Base-by-base conservation (phyloP, 2,797 vertebrate genomes). In the Propithecus deckenii region DNA sequence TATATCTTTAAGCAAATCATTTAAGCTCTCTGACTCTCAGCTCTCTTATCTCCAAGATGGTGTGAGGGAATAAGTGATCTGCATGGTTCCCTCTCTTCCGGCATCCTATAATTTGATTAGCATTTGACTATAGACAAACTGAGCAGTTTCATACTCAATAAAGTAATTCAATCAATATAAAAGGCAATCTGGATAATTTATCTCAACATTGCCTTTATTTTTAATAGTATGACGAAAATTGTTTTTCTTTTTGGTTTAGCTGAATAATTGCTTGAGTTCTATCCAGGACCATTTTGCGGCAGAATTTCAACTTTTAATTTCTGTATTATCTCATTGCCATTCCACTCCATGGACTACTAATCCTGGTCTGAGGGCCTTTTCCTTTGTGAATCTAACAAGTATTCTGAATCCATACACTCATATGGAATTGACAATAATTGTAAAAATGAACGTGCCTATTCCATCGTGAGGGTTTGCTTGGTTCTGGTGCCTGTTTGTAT, bases 221-320 rank as follows among this genome's bases (percentile, higher is more conserved):
- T 94, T 87, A 88, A 50, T n/a, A 85, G 25, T 78, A 50, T 69
- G 59, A 30, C 80, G 3, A 65, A 57, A 75, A 32, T 92, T 65
- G 25, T 96, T 69, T 93, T 79, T 61, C 23, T 79, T 46, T 95
- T 81, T 88, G 7, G 30, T 80, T 93, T 91, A 88, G 74, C 23
- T 84, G 63, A 46, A 43, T 89, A 92, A 85, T 81, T 95, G 59
- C 50, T 89, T 93, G 84, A 72, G 52, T 94, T 92, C 46, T 41
- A 23, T 63, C 30, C 46, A 95, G 50, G 25, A 75, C 20, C n/a
- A 89, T 79, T 95, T 94, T 20, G 7, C 48, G 76, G 78, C 46
- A 89, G 91, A 94, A 91, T 95, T 95, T 81, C 71, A 87, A 46
- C 87, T 93, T 94, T 94, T n/a, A 88, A 80, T 59, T 41, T 95